Base-by-base conservation (phyloP, 2,797 vertebrate genomes). In the Melanotaenia trifasciata region DNA sequence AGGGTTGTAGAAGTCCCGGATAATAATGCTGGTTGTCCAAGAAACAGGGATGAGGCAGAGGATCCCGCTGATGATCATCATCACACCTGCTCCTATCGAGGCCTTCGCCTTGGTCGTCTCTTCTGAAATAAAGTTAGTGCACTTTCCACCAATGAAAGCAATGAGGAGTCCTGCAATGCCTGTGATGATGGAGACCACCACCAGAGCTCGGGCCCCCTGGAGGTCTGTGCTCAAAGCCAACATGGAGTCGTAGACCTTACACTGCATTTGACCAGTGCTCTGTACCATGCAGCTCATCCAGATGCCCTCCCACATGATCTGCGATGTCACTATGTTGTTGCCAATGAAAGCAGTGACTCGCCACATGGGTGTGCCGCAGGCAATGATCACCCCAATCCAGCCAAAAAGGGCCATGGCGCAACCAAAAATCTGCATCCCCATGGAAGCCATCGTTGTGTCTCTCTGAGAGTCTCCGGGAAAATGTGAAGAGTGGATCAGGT, bases 241-340 rank as follows among this genome's bases (percentile, higher is more conserved):
- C 90, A 94, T 79, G 78, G 93, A 94, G 83, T 94, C 91, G 0
- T 95, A 94, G 6, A 94, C 79, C 72, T 93, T 94, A 26, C 94
- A 95, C 78, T 94, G 92, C 92, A 94, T 94, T 77, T 94, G 93
- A 0, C 93, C 95, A 0, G 94, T 95, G 36, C 94, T 94, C 86
- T 95, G 92, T 13, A 93, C 90, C 70, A 94, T 81, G 60, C 94
- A 95, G 91, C 6, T 93, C 94, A 95, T 94, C 94, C 94, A 95
- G 78, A 94, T 79, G 22, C 94, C 94, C 78, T 95, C 94, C 93
- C 94, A 95, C 1, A 92, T 80, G 62, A 51, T 59, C 87, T 95
- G 93, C 0, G 93, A 90, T 1, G 93, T 94, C 59, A 95, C 91
- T 10, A 92, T 93, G 85, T 90, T 95, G 85, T 22, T 87, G 14